Evolutionary conservation across 2,888 invertebrate species (phyloP), one percentile per base, ranked within the genome.

Genomic region (Ptychoptera albimana): DNA sequence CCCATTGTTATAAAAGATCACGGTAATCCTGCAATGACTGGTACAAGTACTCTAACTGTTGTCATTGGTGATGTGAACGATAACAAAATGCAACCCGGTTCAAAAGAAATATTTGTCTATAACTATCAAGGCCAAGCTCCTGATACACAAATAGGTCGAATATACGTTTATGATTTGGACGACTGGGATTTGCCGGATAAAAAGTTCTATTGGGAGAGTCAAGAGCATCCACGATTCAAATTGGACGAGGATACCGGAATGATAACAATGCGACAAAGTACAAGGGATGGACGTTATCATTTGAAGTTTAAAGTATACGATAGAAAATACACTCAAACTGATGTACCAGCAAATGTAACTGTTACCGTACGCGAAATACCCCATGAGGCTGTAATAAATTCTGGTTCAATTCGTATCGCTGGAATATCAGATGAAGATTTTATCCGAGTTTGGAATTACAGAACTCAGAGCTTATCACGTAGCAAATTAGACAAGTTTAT

Each of bases 121-220:
- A 96, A 93, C 66, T 98, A 97, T 55, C 76, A 87, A 75, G 86
- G 88, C 11, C 83, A 85, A 64, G 82, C 88, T 45, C 87, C 84
- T 23, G 88, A 86, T 54, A 87, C 91, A 0, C 86, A 84, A 63
- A 85, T 97, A 50, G 96, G 96, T 32, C 74, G 89, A 49, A 97
- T 97, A 8, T 96, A 94, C 64, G 96, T 97, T 1, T 89, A 91
- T 59, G 98, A 98, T 67, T 70, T 88, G 50, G 98, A 98, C 64
- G 98, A 98, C 63, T 98, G 97, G 97, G 98, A 98, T 68, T 69
- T 94, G 50, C 88, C 87, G 0, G 96, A 97, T 63, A 98, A 98
- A 66, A 91, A 87, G 57, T 98, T 94, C 70, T 89, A 87, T 60
- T 93, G 92, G 89, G 89, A 89, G 59, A 77, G 77, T 39, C 71